Conservation (phyloP, 2,888 invertebrate species). For the Danaus chrysippus region DNA sequence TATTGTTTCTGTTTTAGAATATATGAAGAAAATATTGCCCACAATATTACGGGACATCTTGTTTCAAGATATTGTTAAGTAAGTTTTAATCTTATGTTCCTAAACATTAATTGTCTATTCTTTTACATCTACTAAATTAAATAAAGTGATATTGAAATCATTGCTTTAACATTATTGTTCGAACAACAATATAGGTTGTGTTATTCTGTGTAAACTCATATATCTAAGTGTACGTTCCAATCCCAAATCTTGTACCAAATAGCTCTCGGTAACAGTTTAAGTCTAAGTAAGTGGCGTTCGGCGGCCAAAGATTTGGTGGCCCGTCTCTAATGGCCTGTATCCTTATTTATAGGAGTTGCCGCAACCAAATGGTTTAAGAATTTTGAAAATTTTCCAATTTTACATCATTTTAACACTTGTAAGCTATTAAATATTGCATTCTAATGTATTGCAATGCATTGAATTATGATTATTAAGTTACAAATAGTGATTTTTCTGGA, state of each 20-base stretch:
- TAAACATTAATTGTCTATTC: too few species aligned
- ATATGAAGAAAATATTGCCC: too few species aligned
- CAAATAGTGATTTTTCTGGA: too few species aligned
- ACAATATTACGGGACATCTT: too few species aligned
- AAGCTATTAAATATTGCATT: neutral
- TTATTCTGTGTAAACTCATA: slow-evolving; percentile 32
- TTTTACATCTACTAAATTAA: too few species aligned
- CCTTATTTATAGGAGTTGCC: slow-evolving; percentile 75
- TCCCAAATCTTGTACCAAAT: slow-evolving; percentile 75
- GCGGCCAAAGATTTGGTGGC: slow-evolving; percentile 76
- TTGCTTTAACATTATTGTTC: neutral
- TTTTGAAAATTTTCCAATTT: slow-evolving; percentile 54
- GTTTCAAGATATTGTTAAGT: too few species aligned
- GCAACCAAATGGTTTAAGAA: slow-evolving; percentile 56
- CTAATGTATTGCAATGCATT: neutral
- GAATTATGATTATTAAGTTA: neutral
- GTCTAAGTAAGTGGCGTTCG: slow-evolving; percentile 79
- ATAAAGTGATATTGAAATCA: too few species aligned
- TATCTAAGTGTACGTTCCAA: slow-evolving; percentile 64
- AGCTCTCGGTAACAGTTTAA: slow-evolving; percentile 72
- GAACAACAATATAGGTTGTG: slow-evolving; percentile 14
- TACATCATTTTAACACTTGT: neutral
- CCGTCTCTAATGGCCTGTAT: slow-evolving; percentile 77
- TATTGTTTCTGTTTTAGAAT: slow-evolving; percentile 34
- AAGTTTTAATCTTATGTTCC: too few species aligned